Evolutionary conservation across 2,888 invertebrate species (phyloP).

Genomic region (Selenia dentaria): DNA sequence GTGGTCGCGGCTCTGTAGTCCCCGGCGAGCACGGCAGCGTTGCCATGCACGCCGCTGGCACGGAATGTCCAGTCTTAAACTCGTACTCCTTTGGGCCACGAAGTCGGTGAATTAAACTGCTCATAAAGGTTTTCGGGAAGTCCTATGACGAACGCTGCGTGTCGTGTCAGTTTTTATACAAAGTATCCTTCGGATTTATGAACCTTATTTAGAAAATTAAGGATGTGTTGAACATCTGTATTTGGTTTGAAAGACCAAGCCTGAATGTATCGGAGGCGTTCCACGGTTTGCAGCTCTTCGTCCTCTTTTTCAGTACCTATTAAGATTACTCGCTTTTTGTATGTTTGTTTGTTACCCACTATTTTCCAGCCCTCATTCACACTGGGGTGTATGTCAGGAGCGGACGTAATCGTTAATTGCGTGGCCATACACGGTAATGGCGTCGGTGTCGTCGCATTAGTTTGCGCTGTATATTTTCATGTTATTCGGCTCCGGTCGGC

Average conservation of each 20-base stretch:
- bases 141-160: conserved; percentile 1
- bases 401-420: background rate
- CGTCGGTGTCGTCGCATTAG: background rate
- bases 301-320: background rate
- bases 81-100: background rate
- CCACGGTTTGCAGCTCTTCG: background rate
- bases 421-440: background rate
- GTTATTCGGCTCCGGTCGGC: background rate
- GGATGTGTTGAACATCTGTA: background rate
- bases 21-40: background rate
- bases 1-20: no score
- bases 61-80: background rate
- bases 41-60: background rate
- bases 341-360: background rate
- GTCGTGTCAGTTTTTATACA: background rate
- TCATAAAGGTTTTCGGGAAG: conserved; percentile 3
- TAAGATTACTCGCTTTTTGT: background rate
- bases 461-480: background rate
- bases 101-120: background rate
- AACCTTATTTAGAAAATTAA: background rate
- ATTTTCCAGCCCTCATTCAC: background rate
- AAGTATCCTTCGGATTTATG: background rate
- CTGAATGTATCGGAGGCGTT: background rate
- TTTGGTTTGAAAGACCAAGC: conserved; percentile 2
- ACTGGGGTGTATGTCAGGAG: background rate